Evolutionary conservation across 2,113 vertebrate genomes (phyloP), one percentile per base, ranked within the genome.

Genomic region (Haemorhous mexicanus): DNA sequence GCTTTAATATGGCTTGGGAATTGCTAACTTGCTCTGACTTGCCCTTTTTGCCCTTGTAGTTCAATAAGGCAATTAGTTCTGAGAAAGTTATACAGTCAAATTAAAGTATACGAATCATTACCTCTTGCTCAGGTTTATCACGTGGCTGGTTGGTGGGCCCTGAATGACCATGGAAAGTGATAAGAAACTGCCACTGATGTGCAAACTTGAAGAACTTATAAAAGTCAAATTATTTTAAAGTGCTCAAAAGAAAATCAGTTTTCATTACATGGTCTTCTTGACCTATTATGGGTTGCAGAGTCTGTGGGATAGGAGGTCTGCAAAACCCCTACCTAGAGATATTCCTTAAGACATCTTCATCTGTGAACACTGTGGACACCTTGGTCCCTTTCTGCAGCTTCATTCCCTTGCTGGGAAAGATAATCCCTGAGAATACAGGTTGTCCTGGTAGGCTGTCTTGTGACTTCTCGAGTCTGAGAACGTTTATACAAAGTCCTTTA

Each of bases 101-200:
- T 90, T 87, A 67, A 95, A 95, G 43, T 44, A 43, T 93, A 68
- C 58, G 93, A 74, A 87, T 96, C 69, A 94, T 98, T 97, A 97
- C 80, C 85, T 91, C 61, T 87, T 89, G 79, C 84, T 96, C 69
- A 37, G 27, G 78, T 89, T 85, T 50, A 18, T 63, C 75, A 83
- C 0, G 0, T 84, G 90, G 13, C 84, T 85, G 39, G 9, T 32
- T 52, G 24, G 16, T 76, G 44, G 61, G 33, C 27, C 9, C 22
- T 73, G 69, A 87, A 20, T n/a, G 64, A 24, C 35, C 44, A 4
- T 74, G 44, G 20, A 15, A 69, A 63, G 52, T 37, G 47, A 22
- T 53, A 81, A 84, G 72, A 74, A 94, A 68, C 18, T 35, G 68
- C 61, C 56, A 79, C 78, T 1, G 16, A 35, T 64, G 2, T 50